Conservation (phyloP, 2,113 vertebrate genomes). For the Bos indicus region DNA sequence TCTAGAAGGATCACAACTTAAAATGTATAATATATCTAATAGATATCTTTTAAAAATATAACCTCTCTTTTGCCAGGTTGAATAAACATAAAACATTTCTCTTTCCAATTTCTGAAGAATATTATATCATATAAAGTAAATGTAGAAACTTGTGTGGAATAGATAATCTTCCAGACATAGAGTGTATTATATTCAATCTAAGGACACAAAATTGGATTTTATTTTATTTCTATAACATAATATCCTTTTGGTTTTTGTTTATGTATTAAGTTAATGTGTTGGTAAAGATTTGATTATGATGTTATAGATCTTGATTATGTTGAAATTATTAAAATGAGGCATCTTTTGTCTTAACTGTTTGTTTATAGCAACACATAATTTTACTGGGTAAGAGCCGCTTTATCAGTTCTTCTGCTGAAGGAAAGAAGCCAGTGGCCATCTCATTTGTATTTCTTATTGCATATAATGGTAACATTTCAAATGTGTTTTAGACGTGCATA, state of each 20-base stretch:
- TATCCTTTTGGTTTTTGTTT: not conserved
- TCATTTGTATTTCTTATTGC: conserved; percentile 19
- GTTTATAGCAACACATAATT: not conserved
- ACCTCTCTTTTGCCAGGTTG: not conserved
- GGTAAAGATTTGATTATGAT: not conserved
- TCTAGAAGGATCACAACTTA: not conserved
- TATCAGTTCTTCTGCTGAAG: conserved; percentile 26
- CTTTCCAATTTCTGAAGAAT: conserved; percentile 6
- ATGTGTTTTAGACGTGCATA: not conserved
- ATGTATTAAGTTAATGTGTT: not conserved
- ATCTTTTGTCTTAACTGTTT: not conserved
- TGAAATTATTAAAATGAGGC: conserved; percentile 32
- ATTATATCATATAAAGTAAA: not conserved
- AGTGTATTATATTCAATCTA: not conserved
- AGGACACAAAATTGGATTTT: not conserved
- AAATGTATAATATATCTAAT: not conserved
- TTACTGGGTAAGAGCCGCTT: not conserved
- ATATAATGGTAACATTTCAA: conserved; percentile 9
- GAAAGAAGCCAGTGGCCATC: not conserved
- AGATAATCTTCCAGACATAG: conserved; percentile 6
- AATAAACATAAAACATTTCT: not conserved
- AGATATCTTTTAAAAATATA: conserved; percentile 10
- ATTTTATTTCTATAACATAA: not conserved
- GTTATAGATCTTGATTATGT: not conserved
- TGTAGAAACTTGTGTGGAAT: not conserved